Evolutionary conservation across 2,888 invertebrate genomes (phyloP), one percentile per base, ranked within the genome.

Genomic region (Tenthredo notha): DNA sequence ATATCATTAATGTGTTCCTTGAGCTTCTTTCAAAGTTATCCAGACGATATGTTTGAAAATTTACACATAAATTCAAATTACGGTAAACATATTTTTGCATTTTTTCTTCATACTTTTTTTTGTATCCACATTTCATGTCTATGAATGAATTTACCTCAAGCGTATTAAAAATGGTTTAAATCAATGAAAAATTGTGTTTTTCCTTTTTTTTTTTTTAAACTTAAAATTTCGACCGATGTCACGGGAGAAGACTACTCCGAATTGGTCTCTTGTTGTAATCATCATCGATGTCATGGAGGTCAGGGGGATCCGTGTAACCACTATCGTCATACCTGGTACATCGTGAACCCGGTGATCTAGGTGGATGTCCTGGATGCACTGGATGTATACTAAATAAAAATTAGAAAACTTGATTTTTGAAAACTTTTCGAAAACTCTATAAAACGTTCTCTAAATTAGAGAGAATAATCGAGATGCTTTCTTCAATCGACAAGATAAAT

Each of bases 241-340:
- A 92, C 87, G 92, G 91, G 86, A 92, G 90, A 47, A 92, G 88
- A 84, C 91, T 92, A 85, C 92, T 92, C 84, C 94, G 91, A 10
- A 95, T 93, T n/a, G 96, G 95, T 86, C 95, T 92, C 91, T 96
- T 96, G 86, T 91, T 92, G 92, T 95, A 96, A 87, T 96, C 96
- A 87, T 96, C 96, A 86, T 96, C 96, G 87, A 96, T 94, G 91
- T 95, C 95, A 90, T 96, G 96, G 87, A 96, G 95, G 91, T 95
- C 94, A 0, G 95, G 95, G 0, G 95, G 96, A 92, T 97, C 96
- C 2, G 96, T 95, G 91, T 96, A 96, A 9, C 96, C 96, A 33
- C 96, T 96, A 93, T 96, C 96, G 89, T 96, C 96, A 92, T 96
- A 96, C 94, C 96, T 92, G 92, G 96, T 93, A 90, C 96, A 95